Conservation (phyloP, 2,888 invertebrate genomes). For the Lingula anatina region DNA sequence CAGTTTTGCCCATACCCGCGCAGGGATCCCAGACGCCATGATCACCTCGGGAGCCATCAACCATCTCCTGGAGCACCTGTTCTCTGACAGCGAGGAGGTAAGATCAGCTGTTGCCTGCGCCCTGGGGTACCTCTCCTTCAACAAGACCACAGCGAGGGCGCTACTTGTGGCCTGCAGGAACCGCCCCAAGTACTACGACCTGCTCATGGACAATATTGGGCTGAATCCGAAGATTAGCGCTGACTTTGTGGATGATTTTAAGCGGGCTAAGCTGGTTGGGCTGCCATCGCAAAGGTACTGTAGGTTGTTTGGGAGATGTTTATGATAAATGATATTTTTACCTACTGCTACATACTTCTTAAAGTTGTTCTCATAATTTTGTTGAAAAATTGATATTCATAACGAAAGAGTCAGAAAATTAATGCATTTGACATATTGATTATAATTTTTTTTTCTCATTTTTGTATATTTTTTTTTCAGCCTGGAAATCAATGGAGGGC, state of each 20-base stretch:
- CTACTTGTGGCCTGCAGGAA: conserved; percentile 42
- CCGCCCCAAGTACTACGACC: conserved; percentile 41
- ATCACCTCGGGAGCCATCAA: conserved; percentile 47
- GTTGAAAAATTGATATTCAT: no score
- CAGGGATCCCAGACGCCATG: conserved; percentile 52
- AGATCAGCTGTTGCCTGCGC: conserved; percentile 43
- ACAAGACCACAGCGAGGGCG: conserved; percentile 46
- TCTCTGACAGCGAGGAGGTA: conserved; percentile 37
- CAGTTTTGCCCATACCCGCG: conserved; percentile 49
- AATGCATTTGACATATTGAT: no score
- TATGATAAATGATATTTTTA: no score
- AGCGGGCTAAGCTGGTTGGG: conserved; percentile 42
- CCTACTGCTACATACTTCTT: no score
- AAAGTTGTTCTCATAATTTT: no score
- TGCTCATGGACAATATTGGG: conserved; percentile 43
- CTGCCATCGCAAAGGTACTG: conserved; percentile 46
- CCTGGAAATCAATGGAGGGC: no score
- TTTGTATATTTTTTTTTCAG: no score
- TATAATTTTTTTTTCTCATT: no score
- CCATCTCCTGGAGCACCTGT: conserved; percentile 33
- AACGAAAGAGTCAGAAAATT: no score
- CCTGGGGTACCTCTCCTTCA: conserved; percentile 50
- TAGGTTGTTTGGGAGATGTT: no score
- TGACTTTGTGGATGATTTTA: conserved; percentile 47
- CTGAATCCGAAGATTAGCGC: conserved; percentile 38